These are phyloP conservation scores for Pachypeltis micranthus DNA, from an alignment of 1,140 invertebrate species.

Conservation along the genomic window DNA sequence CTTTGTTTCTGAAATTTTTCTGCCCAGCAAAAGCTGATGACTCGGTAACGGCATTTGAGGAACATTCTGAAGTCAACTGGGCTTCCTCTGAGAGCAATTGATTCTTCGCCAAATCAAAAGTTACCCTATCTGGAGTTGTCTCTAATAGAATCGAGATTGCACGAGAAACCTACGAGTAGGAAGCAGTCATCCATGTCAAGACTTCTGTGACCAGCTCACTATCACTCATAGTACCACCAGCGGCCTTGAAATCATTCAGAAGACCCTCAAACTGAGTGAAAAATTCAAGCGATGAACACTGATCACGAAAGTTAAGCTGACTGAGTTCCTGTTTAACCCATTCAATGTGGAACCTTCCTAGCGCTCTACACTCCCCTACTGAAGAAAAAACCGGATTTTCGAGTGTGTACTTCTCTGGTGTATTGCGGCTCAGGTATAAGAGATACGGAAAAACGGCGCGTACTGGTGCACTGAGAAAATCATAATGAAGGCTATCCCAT, in stretches of 20 bases:
- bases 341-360: too few relatives aligned
- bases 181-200: not conserved
- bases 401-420: too few relatives aligned
- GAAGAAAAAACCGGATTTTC: too few relatives aligned
- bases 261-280: not conserved
- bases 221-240: not conserved
- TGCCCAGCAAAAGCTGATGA: not conserved
- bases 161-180: not conserved
- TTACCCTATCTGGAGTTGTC: not conserved
- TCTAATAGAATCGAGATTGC: not conserved
- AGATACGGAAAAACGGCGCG: too few relatives aligned
- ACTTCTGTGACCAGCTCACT: not conserved
- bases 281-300: not conserved
- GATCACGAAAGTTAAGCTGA: not conserved
- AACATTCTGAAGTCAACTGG: not conserved
- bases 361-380: too few relatives aligned
- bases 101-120: not conserved
- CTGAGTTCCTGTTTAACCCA: not conserved
- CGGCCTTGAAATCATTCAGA: not conserved
- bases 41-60: not conserved
- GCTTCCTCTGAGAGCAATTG: constrained; percentile 1
- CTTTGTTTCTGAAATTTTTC: too few relatives aligned
- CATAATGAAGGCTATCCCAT: too few relatives aligned
- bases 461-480: too few relatives aligned
- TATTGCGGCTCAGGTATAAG: too few relatives aligned